phyloP scores from a whole-genome alignment of 2,797 vertebrate species.

The Lacerta agilis region DNA sequence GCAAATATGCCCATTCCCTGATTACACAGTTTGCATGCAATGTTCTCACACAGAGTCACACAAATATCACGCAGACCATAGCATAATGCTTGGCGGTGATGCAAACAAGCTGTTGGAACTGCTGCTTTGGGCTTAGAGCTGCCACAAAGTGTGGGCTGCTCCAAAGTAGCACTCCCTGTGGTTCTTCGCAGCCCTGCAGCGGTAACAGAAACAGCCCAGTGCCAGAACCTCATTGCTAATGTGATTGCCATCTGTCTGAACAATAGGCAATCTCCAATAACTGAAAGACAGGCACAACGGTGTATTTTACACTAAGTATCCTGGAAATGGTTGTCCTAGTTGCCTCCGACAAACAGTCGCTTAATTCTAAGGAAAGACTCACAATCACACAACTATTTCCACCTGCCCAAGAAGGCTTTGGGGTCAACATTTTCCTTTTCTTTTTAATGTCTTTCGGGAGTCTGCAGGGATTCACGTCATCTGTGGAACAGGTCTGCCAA shows the following conservation, averaged over 20 bases:
- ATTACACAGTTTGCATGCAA: background rate
- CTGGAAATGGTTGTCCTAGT: background rate
- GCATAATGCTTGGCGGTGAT: background rate
- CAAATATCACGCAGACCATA: slow-evolving; percentile 1
- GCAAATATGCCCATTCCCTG: background rate
- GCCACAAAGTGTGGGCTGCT: slow-evolving; percentile 9
- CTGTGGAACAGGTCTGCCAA: too few species aligned
- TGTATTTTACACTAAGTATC: slow-evolving; percentile 1
- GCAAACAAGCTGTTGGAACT: slow-evolving; percentile 31
- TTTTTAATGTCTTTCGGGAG: too few species aligned
- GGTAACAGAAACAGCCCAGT: accelerated
- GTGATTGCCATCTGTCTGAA: slow-evolving; percentile 32
- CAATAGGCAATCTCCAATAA: slow-evolving; percentile 11
- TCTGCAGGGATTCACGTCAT: too few species aligned
- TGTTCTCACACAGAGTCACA: slow-evolving; percentile 16
- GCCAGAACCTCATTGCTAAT: background rate
- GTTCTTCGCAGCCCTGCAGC: slow-evolving; percentile 19
- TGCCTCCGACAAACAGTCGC: background rate
- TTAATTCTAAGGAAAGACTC: background rate
- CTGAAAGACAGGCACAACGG: background rate
- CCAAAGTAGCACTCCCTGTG: background rate
- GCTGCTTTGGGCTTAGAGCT: slow-evolving; percentile 19
- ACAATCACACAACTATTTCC: background rate
- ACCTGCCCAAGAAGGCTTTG: background rate
- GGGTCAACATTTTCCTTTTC: background rate